A percentile compares a stretch with the other conserved stretches of the same genome.
phyloP scores from a whole-genome alignment of 2,888 invertebrate species.

The Stomorhina lunata region DNA sequence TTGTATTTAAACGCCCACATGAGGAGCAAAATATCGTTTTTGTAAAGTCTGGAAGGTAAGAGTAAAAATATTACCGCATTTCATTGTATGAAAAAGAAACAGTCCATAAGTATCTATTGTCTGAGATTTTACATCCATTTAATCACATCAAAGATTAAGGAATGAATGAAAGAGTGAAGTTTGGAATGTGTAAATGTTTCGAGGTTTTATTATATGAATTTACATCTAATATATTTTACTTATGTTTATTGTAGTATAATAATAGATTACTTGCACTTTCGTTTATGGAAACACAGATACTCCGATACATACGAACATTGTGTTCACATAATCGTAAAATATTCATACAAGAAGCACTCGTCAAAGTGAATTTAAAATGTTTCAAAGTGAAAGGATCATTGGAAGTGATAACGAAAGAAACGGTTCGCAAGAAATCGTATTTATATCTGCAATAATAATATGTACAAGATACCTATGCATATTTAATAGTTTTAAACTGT shows the following conservation, averaged over 20 bases:
- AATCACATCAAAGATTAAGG: not conserved
- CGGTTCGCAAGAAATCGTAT: not conserved
- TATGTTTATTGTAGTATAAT: too few species aligned
- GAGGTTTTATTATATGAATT: not conserved
- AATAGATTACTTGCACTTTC: not conserved
- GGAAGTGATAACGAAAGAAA: conserved; percentile 6
- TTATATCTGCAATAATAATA: not conserved
- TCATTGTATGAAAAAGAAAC: not conserved
- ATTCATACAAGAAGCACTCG: not conserved
- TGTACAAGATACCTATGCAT: not conserved
- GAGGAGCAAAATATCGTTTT: not conserved
- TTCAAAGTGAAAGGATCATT: conserved; percentile 36
- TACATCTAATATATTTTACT: not conserved
- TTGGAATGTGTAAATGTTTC: not conserved
- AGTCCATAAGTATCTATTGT: not conserved
- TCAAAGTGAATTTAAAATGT: not conserved
- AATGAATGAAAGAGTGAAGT: not conserved
- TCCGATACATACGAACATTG: not conserved
- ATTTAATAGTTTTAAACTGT: too few species aligned
- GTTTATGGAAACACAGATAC: too few species aligned
- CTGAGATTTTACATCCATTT: not conserved
- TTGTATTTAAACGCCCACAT: not conserved
- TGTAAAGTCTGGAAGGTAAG: too few species aligned
- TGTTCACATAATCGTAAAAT: not conserved
- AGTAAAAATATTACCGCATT: not conserved